Conservation (phyloP, 2,797 vertebrate genomes). For the Allobates femoralis region DNA sequence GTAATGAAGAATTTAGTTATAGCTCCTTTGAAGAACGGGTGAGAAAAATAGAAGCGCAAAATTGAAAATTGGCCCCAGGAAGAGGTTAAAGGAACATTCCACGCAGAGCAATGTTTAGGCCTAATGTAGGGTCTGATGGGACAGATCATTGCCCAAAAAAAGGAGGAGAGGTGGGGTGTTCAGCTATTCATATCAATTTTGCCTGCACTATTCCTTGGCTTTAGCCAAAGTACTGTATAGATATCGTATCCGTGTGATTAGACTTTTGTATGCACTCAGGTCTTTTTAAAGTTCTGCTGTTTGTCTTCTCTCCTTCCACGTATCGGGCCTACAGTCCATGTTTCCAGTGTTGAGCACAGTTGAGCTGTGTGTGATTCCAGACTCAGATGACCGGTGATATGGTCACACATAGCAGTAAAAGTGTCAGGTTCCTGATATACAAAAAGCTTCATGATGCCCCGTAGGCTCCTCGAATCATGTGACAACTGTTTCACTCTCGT, state of each 20-base stretch:
- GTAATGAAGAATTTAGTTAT: too few species aligned
- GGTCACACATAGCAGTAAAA: not conserved
- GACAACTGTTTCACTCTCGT: not conserved
- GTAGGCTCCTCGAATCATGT: constrained; percentile 1
- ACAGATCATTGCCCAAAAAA: too few species aligned
- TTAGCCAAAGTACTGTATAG: not conserved
- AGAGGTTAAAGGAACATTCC: not conserved
- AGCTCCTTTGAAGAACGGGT: too few species aligned
- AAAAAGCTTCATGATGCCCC: constrained; percentile 1
- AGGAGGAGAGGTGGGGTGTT: not conserved
- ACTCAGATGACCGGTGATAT: not conserved
- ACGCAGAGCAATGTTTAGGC: not conserved
- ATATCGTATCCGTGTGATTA: not conserved
- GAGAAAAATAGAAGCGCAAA: too few species aligned
- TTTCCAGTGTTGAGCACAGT: not conserved
- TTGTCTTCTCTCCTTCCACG: not conserved
- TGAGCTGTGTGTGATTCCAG: not conserved
- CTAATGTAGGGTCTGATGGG: not conserved
- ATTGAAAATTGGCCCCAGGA: too few species aligned
- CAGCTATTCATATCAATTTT: not conserved
- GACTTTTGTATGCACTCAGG: constrained; percentile 13
- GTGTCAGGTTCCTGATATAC: not conserved
- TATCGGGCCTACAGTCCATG: not conserved
- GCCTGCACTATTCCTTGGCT: not conserved
- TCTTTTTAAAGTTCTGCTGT: not conserved